Base-by-base conservation (phyloP, 2,888 invertebrate species). In the Drosophila subsilvestris region DNA sequence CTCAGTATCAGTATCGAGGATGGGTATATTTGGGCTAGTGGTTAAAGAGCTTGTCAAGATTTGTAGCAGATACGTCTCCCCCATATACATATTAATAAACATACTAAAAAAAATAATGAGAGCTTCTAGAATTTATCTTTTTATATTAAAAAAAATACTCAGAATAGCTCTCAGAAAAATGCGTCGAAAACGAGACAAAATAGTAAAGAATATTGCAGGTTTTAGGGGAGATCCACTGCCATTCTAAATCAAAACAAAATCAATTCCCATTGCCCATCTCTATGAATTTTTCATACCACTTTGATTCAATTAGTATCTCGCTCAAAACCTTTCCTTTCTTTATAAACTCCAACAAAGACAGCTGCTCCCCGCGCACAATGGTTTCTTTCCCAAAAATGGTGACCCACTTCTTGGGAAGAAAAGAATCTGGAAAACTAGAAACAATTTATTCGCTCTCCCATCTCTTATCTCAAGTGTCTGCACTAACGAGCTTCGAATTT, bases 401-500 rank as follows among this genome's bases (percentile, higher is more conserved):
- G 74, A 73, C 71, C 71, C 58, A 73, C 49, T 67, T 67, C 47
- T 45, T 12, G 22, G n/a, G n/a, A 17, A 60, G 48, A 43, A 37
- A 59, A 72, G 48, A 53, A 61, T 71, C 73, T 54, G 18, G 53
- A 54, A 54, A 25, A 59, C 58, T 55, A 59, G 49, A 59, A 72
- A 80, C 62, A 76, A 86, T 82, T 84, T 86, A 79, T 80, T 76
- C 71, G 74, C 65, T 81, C 60, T 79, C 72, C 72, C 76, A 73
- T 61, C 78, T 73, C 69, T 79, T 81, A 81, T 87, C 83, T 79
- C 57, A 85, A 82, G 83, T 83, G 83, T 85, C 86, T 75, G 82
- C 42, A 49, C 80, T 82, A 83, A 83, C 88, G 83, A 87, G 83
- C 83, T 75, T 78, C 75, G 79, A 77, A 87, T 83, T 87, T 77